These are phyloP conservation scores for Neotoma lepida DNA, from an alignment of 2,113 vertebrate species.

Conservation along the genomic window DNA sequence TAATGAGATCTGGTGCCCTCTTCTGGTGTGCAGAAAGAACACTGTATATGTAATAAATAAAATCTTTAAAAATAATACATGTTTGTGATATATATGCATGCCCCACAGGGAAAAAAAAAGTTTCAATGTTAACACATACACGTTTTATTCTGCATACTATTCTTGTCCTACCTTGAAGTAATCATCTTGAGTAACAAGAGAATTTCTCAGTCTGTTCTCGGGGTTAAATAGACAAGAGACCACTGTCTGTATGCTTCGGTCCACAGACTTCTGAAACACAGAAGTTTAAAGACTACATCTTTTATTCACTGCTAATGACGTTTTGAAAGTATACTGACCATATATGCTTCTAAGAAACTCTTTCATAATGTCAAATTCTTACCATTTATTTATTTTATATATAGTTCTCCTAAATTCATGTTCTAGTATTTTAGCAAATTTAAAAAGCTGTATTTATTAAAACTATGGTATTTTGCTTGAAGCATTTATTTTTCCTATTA, in stretches of 20 bases:
- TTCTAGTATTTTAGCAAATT: neutral
- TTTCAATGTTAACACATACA: neutral
- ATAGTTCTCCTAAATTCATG: neutral
- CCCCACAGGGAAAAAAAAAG: neutral
- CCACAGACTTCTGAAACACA: slow-evolving; percentile 88
- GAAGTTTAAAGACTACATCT: slow-evolving; percentile 62
- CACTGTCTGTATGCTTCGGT: slow-evolving; percentile 87
- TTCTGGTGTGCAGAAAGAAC: too few relatives aligned
- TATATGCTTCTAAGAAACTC: slow-evolving; percentile 8
- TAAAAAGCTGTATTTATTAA: slow-evolving; percentile 54
- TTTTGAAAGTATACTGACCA: neutral
- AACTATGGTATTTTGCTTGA: neutral
- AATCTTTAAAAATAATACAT: too few relatives aligned
- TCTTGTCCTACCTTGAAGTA: slow-evolving; percentile 84
- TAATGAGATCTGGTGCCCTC: too few relatives aligned
- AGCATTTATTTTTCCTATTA: slow-evolving; percentile 31
- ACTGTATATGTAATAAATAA: too few relatives aligned
- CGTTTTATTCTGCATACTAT: slow-evolving; percentile 36
- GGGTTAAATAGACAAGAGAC: slow-evolving; percentile 86
- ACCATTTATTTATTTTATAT: neutral
- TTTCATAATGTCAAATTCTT: slow-evolving; percentile 36
- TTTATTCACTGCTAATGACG: neutral
- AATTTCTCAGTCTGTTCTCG: slow-evolving; percentile 84
- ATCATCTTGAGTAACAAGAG: slow-evolving; percentile 84
- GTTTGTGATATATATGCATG: too few relatives aligned